Evolutionary conservation across 2,113 vertebrate species (phyloP), one percentile per base, ranked within the genome.

Genomic region (Sceloporus undulatus): DNA sequence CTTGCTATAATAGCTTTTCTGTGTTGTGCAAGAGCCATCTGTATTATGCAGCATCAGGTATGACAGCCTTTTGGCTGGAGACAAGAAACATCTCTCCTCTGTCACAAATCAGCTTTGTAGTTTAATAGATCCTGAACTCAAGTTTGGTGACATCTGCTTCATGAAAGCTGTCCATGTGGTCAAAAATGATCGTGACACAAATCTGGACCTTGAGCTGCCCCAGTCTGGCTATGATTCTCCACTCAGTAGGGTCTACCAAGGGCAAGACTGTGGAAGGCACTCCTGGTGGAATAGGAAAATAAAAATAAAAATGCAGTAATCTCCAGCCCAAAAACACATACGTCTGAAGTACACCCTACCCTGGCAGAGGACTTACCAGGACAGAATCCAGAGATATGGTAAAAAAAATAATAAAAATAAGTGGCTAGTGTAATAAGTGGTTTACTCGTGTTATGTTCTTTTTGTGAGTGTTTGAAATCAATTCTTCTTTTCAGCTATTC

Each of bases 161-260:
- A 91, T 79, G 0, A 56, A 52, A 54, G 2, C 56, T 54, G 38
- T 18, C 0, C 56, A 34, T 5, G 92, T 54, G 70, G 90, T 84
- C 90, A 91, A 92, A 65, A 89, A 88, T 79, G 91, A 91, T 75
- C 92, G 88, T 86, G 85, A 76, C 82, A 79, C 79, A 84, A 71
- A 87, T 81, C 79, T 85, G 88, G 88, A 92, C 75, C 71, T 59
- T 74, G 29, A 10, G 25, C 27, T 48, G 16, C 25, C 14, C 25
- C 16, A 9, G 1, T 8, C 65, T 21, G 42, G 3, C 56, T 42
- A 1, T 42, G 29, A 16, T 56, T 34, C 29, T 25, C 29, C 73
- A 34, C 7, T 21, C 29, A 84, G 14, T 84, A 27, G 19, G 42
- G 27, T 52, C 34, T 84, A n/a, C 2, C n/a, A 6, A 27, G 81